Conservation (phyloP, 2,113 vertebrate genomes). For the Eulemur macaco region DNA sequence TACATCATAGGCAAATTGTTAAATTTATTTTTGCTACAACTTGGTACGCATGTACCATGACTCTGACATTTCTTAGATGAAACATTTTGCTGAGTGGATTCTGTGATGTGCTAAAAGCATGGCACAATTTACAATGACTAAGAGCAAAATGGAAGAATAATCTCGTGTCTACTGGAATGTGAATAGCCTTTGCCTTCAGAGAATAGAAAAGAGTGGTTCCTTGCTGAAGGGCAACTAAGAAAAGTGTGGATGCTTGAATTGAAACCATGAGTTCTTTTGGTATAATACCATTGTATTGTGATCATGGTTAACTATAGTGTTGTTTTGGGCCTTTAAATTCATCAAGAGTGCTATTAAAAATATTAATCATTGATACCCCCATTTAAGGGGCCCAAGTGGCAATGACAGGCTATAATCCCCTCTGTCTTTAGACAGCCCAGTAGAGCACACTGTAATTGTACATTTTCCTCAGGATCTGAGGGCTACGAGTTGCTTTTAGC, state of each 20-base stretch:
- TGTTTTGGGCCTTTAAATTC: not conserved
- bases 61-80: not conserved
- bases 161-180: not conserved
- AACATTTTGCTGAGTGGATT: not conserved
- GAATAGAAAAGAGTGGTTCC: not conserved
- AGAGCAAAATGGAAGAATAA: not conserved
- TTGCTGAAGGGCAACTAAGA: not conserved
- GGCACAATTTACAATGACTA: not conserved
- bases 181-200: not conserved
- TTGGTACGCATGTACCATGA: not conserved
- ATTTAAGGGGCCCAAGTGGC: not conserved
- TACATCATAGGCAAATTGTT: not conserved
- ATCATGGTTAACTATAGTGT: not conserved
- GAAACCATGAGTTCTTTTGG: not conserved
- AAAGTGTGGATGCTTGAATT: not conserved
- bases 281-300: not conserved
- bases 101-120: not conserved
- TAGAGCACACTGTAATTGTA: not conserved
- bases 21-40: not conserved
- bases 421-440: not conserved
- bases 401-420: not conserved
- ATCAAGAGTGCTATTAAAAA: not conserved
- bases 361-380: not conserved
- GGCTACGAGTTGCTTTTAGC: not conserved
- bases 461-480: not conserved